Evolutionary conservation across 2,797 vertebrate species (phyloP), one percentile per base, ranked within the genome.

Genomic region (Amphiprion clarkii): DNA sequence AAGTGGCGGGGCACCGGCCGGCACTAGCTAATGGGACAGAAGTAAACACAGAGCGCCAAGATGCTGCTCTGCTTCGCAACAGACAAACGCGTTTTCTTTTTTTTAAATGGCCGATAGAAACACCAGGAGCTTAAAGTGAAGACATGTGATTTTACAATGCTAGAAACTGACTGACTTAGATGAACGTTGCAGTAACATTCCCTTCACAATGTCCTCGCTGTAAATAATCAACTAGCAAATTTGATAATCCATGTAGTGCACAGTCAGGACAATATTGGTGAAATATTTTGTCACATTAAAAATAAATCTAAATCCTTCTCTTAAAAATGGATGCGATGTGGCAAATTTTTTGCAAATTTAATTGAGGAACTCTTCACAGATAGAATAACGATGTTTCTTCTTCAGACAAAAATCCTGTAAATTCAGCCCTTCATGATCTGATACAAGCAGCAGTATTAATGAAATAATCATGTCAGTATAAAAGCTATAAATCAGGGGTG

Each of bases 21-120:
- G 85, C 89, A 86, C 89, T 66, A 59, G 91, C 85, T 92, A 94
- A 92, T 93, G 93, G 91, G 81, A 74, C 79, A 66, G 75, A 82
- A 66, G 83, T 95, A 95, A 95, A 95, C 93, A 93, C 74, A 80
- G 85, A 73, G 57, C 27, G 62, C 69, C 67, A 52, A 27, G 60
- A 88, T 68, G 78, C 83, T 68, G 84, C 87, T 85, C 76, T 40
- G 69, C 25, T 46, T 31, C 25, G 78, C 70, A 77, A 66, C 57
- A 42, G 13, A 46, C 46, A 52, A 53, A 63, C 16, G 27, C 9
- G 31, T 25, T 6, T 39, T 23, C 51, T 51, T 31, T 59, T 21
- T 52, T 21, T 31, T 36, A 11, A 1, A 42, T 9, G 27, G 39
- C 10, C 14, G 29, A 40, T 46, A 69, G 25, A 67, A 69, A 61